Evolutionary conservation across 2,888 invertebrate genomes (phyloP), one percentile per base, ranked within the genome.

Genomic region (Alloscopus bannaensis): DNA sequence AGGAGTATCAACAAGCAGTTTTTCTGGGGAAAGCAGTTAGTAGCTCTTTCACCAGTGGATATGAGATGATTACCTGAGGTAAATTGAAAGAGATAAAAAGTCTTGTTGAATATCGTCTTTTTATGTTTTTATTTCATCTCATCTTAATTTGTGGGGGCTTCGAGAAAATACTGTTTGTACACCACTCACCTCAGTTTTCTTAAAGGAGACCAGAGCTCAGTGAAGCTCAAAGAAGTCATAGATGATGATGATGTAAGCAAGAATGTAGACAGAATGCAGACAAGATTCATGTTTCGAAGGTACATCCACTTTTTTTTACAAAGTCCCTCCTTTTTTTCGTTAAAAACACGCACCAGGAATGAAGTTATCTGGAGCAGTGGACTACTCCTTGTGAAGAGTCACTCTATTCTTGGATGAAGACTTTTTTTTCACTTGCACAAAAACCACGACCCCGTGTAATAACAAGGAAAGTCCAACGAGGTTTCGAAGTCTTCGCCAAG

Each of bases 51-150:
- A 13, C 36, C 20, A 57, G 29, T 3, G 29, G 26, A n/a, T n/a
- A 11, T 4, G 29, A n/a, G 57, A 16, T 28, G 57, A 57, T 57
- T 29, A 28, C 28, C 3, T 26, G 6, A n/a, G 18, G 29, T 29
- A 57, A 57, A 57, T 57, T n/a, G 57, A 57, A 57, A 57, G 57
- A 29, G 26, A 57, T 57, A 6, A 57, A 29, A 29, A 28, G 29
- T 28, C 57, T 11, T 26, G 3, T n/a, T n/a, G 31, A 57, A 22
- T 20, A 1, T 28, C 11, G n/a, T 18, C 31, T 59, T 29, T 59
- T 59, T 59, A 28, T n/a, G 3, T 20, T 59, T 28, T 28, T 26
- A 20, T 20, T 55, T 55, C 20, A 4, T 28, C 28, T n/a, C 29
- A 29, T 59, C 16, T 59, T 28, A 28, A 29, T 16, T 13, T 36